Conservation (phyloP, 2,797 vertebrate species). For the Fratercula arctica region DNA sequence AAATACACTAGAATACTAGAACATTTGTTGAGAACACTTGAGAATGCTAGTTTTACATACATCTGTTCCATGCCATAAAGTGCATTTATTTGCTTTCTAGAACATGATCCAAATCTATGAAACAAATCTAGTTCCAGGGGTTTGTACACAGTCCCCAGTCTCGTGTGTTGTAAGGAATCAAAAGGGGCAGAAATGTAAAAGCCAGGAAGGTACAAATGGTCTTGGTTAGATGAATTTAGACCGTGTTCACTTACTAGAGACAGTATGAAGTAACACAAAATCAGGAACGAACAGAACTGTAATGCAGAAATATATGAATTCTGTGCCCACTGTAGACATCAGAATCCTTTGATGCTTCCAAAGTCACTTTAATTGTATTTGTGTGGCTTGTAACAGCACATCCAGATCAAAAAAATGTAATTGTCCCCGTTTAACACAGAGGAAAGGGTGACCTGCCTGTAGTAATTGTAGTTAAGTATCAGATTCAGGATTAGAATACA, state of each 20-base stretch:
- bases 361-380: not conserved
- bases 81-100: not conserved
- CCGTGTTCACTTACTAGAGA: not conserved
- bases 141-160: not conserved
- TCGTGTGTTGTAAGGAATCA: not conserved
- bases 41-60: not conserved
- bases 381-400: fast-evolving
- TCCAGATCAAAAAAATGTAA: not conserved
- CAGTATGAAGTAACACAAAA: not conserved
- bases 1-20: not conserved
- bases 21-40: not conserved
- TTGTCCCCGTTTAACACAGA: not conserved
- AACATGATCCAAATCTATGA: not conserved
- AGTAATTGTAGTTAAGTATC: not conserved
- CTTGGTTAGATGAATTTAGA: not conserved
- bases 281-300: not conserved
- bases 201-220: not conserved
- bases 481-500: not conserved
- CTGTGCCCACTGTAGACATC: not conserved
- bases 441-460: not conserved
- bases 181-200: not conserved
- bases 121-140: not conserved
- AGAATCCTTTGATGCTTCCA: not conserved
- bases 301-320: not conserved
- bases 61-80: not conserved